phyloP scores from a whole-genome alignment of 2,797 vertebrate genomes.

The Cercopithecus neglectus region DNA sequence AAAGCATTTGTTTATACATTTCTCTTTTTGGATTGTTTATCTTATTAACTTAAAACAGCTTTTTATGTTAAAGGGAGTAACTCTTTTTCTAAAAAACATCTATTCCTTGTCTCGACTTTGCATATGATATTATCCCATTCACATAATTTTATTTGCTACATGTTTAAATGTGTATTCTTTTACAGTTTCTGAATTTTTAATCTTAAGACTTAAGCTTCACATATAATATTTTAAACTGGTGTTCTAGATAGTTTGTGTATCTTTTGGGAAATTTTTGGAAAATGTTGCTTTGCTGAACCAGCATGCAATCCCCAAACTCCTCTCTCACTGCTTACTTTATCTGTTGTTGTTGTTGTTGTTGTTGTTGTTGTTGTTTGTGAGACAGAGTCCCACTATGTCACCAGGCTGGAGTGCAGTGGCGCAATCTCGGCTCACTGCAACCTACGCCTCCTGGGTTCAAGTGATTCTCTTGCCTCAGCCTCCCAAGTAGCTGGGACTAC shows the following conservation, averaged over 20 bases:
- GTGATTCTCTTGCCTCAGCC: too few species aligned
- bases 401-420: too few species aligned
- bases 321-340: neutral
- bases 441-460: too few species aligned
- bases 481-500: too few species aligned
- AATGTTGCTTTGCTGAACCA: neutral
- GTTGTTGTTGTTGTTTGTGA: too few species aligned
- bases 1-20: neutral
- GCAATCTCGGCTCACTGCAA: too few species aligned
- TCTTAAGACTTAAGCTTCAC: neutral
- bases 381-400: too few species aligned
- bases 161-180: neutral
- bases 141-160: neutral
- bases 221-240: neutral
- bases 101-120: neutral
- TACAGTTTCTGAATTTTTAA: neutral
- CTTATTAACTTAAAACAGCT: neutral
- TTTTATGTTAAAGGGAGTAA: neutral
- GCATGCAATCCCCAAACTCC: neutral
- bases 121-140: neutral
- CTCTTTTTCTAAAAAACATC: neutral
- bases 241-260: neutral
- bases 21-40: neutral
- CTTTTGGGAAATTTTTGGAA: constrained; percentile 4
- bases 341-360: too few species aligned